phyloP scores from a whole-genome alignment of 2,797 vertebrate species.

The Rhinatrema bivittatum region DNA sequence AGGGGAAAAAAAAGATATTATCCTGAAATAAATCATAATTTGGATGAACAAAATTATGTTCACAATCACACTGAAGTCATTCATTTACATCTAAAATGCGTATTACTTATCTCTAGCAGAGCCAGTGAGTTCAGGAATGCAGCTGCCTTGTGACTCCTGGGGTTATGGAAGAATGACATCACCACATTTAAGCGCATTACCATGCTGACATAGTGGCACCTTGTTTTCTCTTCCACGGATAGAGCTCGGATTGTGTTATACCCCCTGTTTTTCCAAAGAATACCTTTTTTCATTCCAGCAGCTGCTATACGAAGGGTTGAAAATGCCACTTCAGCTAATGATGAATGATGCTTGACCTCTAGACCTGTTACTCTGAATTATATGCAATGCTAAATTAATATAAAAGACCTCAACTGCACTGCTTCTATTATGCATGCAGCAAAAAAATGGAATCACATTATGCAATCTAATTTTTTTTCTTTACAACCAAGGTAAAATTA shows the following conservation, averaged over 20 bases:
- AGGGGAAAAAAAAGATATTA: conserved; percentile 75
- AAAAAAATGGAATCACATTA: conserved; percentile 46
- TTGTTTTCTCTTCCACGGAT: conserved; percentile 74
- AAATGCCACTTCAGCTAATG: conserved; percentile 94
- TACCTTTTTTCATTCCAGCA: conserved; percentile 78
- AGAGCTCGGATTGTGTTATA: conserved; percentile 74
- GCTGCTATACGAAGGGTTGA: conserved; percentile 76
- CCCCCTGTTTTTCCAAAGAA: conserved; percentile 75
- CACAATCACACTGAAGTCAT: conserved; percentile 77
- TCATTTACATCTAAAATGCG: conserved; percentile 77
- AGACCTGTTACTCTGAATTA: conserved; percentile 69
- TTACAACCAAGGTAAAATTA: conserved; percentile 39
- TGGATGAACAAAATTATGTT: conserved; percentile 80
- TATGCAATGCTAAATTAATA: conserved; percentile 76
- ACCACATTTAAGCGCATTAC: conserved; percentile 77
- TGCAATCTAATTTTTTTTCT: conserved; percentile 44
- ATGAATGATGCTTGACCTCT: conserved; percentile 96
- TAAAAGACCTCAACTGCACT: conserved; percentile 63
- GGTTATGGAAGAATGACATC: conserved; percentile 91
- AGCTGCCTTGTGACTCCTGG: conserved; percentile 81
- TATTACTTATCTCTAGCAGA: conserved; percentile 70
- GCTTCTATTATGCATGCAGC: conserved; percentile 52
- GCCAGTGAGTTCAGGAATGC: conserved; percentile 80
- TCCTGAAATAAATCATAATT: conserved; percentile 95
- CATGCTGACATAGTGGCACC: conserved; percentile 91